Evolutionary conservation across 2,888 invertebrate genomes (phyloP).

Genomic region (Gibbula magus): DNA sequence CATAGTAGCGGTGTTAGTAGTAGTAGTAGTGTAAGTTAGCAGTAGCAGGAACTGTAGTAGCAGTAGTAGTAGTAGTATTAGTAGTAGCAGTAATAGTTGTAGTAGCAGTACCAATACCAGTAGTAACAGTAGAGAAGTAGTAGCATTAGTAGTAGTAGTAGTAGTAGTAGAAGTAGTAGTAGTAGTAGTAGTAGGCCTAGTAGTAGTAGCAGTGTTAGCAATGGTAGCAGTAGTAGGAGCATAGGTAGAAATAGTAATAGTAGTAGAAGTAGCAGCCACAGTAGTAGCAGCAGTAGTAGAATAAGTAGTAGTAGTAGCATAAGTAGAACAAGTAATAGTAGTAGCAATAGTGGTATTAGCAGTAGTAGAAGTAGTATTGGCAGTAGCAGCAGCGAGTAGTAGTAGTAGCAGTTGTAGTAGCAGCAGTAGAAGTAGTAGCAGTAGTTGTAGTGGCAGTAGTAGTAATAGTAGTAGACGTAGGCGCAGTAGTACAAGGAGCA

Average conservation of each 20-base stretch:
- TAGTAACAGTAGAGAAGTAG: constrained; percentile 30
- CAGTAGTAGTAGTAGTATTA: neutral
- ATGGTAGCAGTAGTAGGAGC: neutral
- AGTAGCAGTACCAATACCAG: constrained; percentile 28
- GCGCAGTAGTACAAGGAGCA: neutral
- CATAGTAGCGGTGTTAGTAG: neutral
- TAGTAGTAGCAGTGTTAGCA: neutral
- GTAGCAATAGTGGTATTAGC: no score
- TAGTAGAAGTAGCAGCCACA: neutral
- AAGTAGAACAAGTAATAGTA: neutral
- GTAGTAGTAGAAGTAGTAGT: constrained; percentile 8
- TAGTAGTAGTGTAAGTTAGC: neutral
- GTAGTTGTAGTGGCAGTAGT: constrained; percentile 2
- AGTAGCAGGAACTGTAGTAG: no score
- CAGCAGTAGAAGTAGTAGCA: constrained; percentile 26
- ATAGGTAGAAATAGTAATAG: no score
- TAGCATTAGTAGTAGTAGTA: constrained; percentile 3
- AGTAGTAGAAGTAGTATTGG: neutral
- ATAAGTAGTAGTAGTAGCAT: neutral
- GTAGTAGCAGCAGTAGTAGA: neutral
- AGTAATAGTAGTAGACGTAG: constrained; percentile 14
- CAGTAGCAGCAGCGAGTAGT: neutral
- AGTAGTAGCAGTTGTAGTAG: constrained; percentile 32
- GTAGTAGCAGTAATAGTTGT: neutral
- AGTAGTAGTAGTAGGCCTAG: neutral